phyloP scores from a whole-genome alignment of 2,113 vertebrate genomes.

The Dryoscopus gambensis region DNA sequence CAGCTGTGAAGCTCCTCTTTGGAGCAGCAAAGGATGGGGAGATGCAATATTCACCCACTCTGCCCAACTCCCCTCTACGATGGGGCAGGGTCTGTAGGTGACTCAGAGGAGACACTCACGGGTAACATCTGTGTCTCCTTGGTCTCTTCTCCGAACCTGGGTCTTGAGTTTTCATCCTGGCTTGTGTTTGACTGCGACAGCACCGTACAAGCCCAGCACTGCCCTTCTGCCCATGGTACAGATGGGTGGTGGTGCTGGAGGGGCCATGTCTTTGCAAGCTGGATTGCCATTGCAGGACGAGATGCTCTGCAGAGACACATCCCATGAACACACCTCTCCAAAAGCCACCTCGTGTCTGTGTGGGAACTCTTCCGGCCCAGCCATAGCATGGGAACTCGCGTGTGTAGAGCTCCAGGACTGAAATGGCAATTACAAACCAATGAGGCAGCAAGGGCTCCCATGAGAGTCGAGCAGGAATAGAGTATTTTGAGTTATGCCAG shows the following conservation, averaged over 20 bases:
- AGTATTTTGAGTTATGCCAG: neutral
- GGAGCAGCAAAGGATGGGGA: neutral
- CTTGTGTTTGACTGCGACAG: accelerated
- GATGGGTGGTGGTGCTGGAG: neutral
- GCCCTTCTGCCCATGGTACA: neutral
- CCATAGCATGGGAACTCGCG: accelerated
- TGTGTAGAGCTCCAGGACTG: neutral
- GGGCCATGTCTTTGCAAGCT: neutral
- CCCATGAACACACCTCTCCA: neutral
- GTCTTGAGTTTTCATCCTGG: neutral
- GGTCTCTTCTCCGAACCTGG: neutral
- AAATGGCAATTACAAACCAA: neutral
- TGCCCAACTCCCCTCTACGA: accelerated
- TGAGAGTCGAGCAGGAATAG: neutral
- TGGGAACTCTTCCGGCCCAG: neutral
- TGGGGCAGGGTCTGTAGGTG: neutral
- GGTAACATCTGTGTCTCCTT: neutral
- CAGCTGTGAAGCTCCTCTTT: neutral
- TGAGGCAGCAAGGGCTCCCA: neutral
- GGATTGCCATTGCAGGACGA: accelerated
- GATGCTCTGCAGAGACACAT: neutral
- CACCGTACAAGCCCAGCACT: accelerated
- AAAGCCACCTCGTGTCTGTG: neutral
- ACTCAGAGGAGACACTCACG: neutral
- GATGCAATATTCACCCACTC: neutral